Evolutionary conservation across 2,113 vertebrate genomes (phyloP).

Genomic region (Acinonyx jubatus): DNA sequence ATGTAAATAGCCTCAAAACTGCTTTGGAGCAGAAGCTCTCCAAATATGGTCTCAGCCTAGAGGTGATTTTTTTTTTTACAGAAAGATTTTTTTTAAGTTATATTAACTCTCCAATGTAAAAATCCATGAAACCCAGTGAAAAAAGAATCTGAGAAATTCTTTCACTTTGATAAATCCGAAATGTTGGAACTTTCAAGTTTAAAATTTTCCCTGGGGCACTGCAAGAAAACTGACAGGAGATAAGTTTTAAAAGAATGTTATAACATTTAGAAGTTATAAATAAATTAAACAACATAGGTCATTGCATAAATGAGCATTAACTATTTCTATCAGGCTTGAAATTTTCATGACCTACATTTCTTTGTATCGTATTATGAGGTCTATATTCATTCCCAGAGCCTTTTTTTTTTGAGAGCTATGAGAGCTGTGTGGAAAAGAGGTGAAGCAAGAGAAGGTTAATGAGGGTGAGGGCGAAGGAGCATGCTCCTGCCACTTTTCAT

Average conservation of each 20-base stretch:
- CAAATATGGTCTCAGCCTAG: conserved; percentile 73
- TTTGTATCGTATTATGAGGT: conserved; percentile 31
- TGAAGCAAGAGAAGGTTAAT: not conserved
- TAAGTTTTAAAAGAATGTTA: conserved; percentile 79
- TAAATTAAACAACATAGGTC: conserved; percentile 81
- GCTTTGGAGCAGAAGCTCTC: conserved; percentile 68
- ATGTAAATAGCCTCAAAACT: conserved; percentile 67
- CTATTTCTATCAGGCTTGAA: conserved; percentile 73
- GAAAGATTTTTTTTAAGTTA: conserved; percentile 48
- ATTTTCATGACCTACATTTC: conserved; percentile 77
- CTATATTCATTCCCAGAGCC: not conserved
- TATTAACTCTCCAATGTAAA: conserved; percentile 69
- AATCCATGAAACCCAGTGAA: conserved; percentile 63
- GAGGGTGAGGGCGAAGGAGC: not conserved
- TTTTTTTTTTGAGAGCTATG: not conserved
- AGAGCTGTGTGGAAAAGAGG: not conserved
- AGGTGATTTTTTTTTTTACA: conserved; percentile 53
- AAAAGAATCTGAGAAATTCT: conserved; percentile 70
- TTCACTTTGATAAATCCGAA: conserved; percentile 76
- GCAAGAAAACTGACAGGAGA: conserved; percentile 78
- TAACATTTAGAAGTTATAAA: conserved; percentile 81
- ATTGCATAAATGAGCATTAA: conserved; percentile 78
- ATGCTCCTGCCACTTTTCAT: not conserved
- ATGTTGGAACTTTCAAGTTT: conserved; percentile 75
- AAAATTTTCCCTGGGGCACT: conserved; percentile 76